Conservation (phyloP, 2,888 invertebrate species). For the Cheilosia variabilis region DNA sequence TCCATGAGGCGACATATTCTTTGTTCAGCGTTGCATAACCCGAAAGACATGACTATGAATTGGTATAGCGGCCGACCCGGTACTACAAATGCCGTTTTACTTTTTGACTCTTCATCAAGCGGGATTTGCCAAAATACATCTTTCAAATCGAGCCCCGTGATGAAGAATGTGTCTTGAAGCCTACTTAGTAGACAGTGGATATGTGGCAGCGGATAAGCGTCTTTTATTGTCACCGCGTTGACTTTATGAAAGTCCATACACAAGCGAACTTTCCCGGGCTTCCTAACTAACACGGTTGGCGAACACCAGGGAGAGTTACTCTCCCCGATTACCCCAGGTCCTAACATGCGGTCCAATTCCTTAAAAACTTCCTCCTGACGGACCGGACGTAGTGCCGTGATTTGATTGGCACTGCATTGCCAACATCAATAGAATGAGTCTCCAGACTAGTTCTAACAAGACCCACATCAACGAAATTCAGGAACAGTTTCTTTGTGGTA, state of each 20-base stretch:
- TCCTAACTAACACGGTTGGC: slow-evolving; percentile 73
- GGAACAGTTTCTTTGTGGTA: neutral
- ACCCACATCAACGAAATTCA: neutral
- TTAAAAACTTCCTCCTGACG: neutral
- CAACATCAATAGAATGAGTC: neutral
- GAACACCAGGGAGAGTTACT: neutral
- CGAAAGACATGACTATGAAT: slow-evolving; percentile 3
- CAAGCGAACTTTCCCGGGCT: slow-evolving; percentile 37
- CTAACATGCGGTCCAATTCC: neutral
- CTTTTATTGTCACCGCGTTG: neutral
- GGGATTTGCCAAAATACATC: slow-evolving; percentile 41
- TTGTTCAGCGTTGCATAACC: slow-evolving; percentile 4
- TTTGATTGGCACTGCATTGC: slow-evolving; percentile 7
- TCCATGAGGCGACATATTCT: slow-evolving; percentile 1
- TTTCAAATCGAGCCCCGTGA: slow-evolving; percentile 1
- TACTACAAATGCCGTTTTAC: slow-evolving; percentile 9
- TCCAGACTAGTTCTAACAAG: neutral
- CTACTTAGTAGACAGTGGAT: neutral
- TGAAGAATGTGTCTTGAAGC: neutral
- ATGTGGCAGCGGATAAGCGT: neutral
- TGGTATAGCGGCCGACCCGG: neutral
- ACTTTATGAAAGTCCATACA: neutral
- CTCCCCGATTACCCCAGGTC: slow-evolving; percentile 5
- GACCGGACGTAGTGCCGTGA: neutral
- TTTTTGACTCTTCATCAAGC: slow-evolving; percentile 1